phyloP scores from a whole-genome alignment of 1,140 invertebrate species.

The Drosophila repletoides region DNA sequence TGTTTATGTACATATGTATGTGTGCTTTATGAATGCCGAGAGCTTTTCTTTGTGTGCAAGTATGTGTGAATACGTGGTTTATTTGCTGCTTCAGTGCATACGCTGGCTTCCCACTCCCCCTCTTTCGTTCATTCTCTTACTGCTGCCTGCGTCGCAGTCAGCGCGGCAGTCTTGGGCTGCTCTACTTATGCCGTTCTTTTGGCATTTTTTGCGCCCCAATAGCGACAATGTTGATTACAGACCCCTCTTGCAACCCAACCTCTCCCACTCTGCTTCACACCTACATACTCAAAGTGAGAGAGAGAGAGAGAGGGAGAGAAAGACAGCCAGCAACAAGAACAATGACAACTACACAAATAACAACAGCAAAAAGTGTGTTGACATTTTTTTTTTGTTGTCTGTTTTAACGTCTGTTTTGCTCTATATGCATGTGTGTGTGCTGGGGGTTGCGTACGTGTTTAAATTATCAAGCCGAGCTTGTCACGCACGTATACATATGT shows the following conservation, averaged over 20 bases:
- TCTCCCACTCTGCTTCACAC: conserved; percentile 36
- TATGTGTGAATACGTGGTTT: conserved; percentile 72
- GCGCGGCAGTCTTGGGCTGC: conserved; percentile 59
- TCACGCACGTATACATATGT: conserved; percentile 38
- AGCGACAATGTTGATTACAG: conserved; percentile 71
- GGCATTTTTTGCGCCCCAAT: conserved; percentile 63
- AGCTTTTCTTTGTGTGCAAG: conserved; percentile 31
- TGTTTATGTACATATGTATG: conserved; percentile 4
- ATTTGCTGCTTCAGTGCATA: conserved; percentile 77
- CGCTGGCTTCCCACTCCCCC: conserved; percentile 33
- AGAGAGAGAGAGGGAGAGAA: no score
- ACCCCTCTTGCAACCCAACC: conserved; percentile 42
- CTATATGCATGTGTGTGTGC: conserved; percentile 50
- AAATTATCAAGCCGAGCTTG: conserved; percentile 79
- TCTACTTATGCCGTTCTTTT: conserved; percentile 76
- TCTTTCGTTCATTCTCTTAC: conserved; percentile 12
- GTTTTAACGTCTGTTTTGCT: conserved; percentile 71
- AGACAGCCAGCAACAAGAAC: conserved; percentile 1
- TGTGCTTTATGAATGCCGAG: conserved; percentile 38
- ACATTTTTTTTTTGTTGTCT: conserved; percentile 64
- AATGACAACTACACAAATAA: conserved; percentile 47
- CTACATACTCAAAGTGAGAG: not conserved
- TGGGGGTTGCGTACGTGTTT: conserved; percentile 65
- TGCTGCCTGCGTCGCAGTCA: conserved; percentile 49
- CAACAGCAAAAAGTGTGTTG: conserved; percentile 66